A percentile compares a stretch with the other conserved stretches of the same genome.
phyloP scores from a whole-genome alignment of 2,797 vertebrate species.

The Sebastes diploproa region DNA sequence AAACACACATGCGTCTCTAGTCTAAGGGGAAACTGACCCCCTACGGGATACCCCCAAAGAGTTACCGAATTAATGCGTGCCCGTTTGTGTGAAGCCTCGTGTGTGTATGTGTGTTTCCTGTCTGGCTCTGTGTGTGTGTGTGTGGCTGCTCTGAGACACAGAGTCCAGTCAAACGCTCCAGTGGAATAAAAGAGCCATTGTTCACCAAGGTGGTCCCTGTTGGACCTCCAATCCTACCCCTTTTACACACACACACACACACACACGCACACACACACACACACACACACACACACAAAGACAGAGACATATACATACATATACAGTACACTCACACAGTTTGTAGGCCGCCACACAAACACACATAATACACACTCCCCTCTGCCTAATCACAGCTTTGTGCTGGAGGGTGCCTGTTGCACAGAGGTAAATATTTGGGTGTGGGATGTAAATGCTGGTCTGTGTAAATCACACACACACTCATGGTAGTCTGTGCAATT shows the following conservation, averaged over 20 bases:
- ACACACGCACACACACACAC: slow-evolving; percentile 14
- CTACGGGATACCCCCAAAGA: slow-evolving; percentile 51
- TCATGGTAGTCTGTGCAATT: slow-evolving; percentile 70
- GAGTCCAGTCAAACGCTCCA: slow-evolving; percentile 67
- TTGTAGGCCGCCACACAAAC: slow-evolving; percentile 52
- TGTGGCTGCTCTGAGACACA: slow-evolving; percentile 60
- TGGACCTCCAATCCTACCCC: slow-evolving; percentile 59
- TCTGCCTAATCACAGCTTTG: slow-evolving; percentile 67
- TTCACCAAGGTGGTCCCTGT: slow-evolving; percentile 82
- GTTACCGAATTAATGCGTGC: slow-evolving; percentile 52
- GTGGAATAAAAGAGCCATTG: slow-evolving; percentile 82
- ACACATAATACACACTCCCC: slow-evolving; percentile 39
- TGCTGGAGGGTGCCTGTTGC: slow-evolving; percentile 67
- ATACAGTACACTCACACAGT: slow-evolving; percentile 31
- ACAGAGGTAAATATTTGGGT: slow-evolving; percentile 79
- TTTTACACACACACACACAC: neutral
- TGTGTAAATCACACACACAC: slow-evolving; percentile 55
- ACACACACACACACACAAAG: slow-evolving; percentile 23
- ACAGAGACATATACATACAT: slow-evolving; percentile 15
- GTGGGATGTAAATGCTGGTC: slow-evolving; percentile 74
- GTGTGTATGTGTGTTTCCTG: neutral
- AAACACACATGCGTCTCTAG: slow-evolving; percentile 37
- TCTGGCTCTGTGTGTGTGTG: slow-evolving; percentile 25
- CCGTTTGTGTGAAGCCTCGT: slow-evolving; percentile 4
- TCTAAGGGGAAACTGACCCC: slow-evolving; percentile 59